These are phyloP conservation scores for Muntiacus muntjak DNA, from an alignment of 2,113 vertebrate genomes.

Conservation along the genomic window DNA sequence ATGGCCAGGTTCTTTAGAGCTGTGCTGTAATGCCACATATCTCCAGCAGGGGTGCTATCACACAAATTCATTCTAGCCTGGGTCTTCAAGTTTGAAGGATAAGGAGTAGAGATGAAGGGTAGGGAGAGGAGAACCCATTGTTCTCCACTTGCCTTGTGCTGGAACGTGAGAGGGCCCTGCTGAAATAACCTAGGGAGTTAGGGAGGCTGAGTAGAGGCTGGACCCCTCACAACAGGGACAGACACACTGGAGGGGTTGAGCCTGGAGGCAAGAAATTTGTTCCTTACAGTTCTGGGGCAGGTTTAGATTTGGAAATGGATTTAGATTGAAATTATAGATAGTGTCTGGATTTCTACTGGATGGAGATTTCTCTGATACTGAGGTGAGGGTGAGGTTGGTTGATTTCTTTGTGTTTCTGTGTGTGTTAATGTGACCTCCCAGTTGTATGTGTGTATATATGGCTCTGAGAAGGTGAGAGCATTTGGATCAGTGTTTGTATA, in stretches of 20 bases:
- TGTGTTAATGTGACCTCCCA: not conserved
- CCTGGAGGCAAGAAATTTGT: not conserved
- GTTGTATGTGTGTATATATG: not conserved
- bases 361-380: not conserved
- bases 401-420: not conserved
- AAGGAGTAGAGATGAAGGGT: not conserved
- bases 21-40: not conserved
- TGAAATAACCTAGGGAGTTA: not conserved
- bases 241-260: not conserved
- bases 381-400: not conserved
- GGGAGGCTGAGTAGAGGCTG: not conserved
- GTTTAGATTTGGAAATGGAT: not conserved
- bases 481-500: not conserved
- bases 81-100: not conserved
- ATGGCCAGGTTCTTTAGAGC: not conserved
- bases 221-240: not conserved
- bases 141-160: not conserved
- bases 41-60: constrained; percentile 9
- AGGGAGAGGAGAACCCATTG: not conserved
- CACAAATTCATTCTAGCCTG: not conserved
- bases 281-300: not conserved
- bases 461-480: not conserved
- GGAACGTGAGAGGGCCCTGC: not conserved
- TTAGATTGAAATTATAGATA: not conserved
- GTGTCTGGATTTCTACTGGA: not conserved